phyloP scores from a whole-genome alignment of 1,140 invertebrate genomes.

The Radopholus similis region DNA sequence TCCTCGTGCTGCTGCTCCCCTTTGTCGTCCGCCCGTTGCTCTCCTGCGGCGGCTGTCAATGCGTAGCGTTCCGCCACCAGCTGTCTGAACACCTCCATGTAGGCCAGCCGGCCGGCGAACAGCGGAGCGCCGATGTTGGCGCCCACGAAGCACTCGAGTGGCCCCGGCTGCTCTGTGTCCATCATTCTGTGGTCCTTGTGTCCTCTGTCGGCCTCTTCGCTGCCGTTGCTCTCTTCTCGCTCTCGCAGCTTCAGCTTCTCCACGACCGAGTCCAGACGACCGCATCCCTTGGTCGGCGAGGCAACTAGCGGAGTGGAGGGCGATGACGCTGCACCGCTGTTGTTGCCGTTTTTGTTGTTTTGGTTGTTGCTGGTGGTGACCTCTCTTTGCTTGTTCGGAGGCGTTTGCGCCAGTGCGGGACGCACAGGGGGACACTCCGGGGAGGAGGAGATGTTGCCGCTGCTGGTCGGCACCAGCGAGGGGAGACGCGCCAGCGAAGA shows the following conservation, averaged over 20 bases:
- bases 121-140: no score
- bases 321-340: not conserved
- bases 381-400: no score
- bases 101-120: no score
- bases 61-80: not conserved
- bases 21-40: not conserved
- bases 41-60: not conserved
- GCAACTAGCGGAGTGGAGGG: not conserved
- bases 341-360: not conserved
- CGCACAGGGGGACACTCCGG: not conserved
- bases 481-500: not conserved
- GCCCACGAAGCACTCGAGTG: no score
- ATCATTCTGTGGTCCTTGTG: not conserved
- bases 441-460: not conserved
- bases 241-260: conserved; percentile 3
- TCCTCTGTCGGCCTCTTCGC: not conserved
- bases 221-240: not conserved
- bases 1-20: not conserved
- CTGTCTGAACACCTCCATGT: not conserved
- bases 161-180: not conserved
- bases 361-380: no score
- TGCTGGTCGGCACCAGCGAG: not conserved
- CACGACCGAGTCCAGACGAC: not conserved
- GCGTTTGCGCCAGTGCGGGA: not conserved
- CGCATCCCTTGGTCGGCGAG: not conserved